Percentiles rank a stretch among this genome's conserved stretches.
Evolutionary conservation across 2,113 vertebrate species (phyloP).

Genomic region (Carassius carassius): DNA sequence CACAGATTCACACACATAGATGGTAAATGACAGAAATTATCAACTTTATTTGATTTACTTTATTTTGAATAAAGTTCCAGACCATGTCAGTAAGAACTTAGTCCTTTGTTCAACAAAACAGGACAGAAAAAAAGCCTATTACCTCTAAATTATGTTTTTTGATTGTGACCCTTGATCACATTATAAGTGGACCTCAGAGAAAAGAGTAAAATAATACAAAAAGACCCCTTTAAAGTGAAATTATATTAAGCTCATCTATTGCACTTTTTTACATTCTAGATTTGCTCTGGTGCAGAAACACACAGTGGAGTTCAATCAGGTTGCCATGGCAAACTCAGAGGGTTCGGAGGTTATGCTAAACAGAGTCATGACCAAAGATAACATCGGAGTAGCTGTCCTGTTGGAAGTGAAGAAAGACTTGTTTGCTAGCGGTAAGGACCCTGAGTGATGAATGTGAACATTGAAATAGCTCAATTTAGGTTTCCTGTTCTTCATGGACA

Average conservation of each 20-base stretch:
- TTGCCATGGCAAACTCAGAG: conserved; percentile 98
- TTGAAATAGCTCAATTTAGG: neutral
- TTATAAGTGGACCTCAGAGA: no score
- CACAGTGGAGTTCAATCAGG: conserved; percentile 98
- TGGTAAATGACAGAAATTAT: no score
- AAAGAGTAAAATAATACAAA: no score
- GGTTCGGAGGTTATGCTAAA: conserved; percentile 98
- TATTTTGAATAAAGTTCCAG: no score
- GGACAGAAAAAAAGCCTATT: no score
- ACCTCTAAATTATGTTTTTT: no score
- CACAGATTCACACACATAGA: no score
- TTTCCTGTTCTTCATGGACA: neutral
- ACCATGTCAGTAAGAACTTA: no score
- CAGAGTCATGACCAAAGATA: conserved; percentile 99
- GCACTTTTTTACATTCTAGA: conserved; percentile 65
- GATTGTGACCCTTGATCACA: no score
- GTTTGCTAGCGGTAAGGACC: conserved; percentile 84
- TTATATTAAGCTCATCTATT: conserved; percentile 6
- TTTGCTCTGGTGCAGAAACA: conserved; percentile 96
- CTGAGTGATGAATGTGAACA: neutral
- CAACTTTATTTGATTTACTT: no score
- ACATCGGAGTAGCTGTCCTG: conserved; percentile 94
- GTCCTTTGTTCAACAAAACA: no score
- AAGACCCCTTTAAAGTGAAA: neutral
- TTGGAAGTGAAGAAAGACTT: conserved; percentile 92